phyloP scores from a whole-genome alignment of 2,888 invertebrate genomes.

The Lordiphosa andalusiaca region DNA sequence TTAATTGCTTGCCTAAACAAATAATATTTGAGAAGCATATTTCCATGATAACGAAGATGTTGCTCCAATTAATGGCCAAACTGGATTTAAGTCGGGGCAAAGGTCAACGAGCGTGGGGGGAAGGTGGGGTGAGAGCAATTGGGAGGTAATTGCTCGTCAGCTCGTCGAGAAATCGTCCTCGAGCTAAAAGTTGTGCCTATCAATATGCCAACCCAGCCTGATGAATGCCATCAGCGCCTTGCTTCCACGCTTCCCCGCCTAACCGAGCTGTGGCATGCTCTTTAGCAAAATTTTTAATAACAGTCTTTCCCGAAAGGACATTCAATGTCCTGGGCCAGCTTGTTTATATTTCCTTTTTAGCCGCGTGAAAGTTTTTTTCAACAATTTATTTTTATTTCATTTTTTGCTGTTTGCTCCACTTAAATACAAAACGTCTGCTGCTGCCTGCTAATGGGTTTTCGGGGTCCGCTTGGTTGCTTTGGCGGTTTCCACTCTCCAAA shows the following conservation, averaged over 20 bases:
- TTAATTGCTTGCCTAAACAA: constrained; percentile 73
- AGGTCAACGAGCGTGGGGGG: constrained; percentile 25
- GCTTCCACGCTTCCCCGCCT: constrained; percentile 3
- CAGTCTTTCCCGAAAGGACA: constrained; percentile 36
- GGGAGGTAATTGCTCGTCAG: constrained; percentile 51
- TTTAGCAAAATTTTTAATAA: constrained; percentile 45
- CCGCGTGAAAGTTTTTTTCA: constrained; percentile 27
- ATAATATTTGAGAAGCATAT: constrained; percentile 64
- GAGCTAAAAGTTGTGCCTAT: constrained; percentile 46
- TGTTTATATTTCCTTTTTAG: constrained; percentile 39
- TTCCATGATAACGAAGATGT: constrained; percentile 31
- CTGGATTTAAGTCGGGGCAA: constrained; percentile 32
- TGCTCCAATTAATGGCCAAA: constrained; percentile 58
- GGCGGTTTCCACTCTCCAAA: constrained; percentile 31
- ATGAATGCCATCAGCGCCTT: constrained; percentile 25
- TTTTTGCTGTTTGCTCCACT: constrained; percentile 34
- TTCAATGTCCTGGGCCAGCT: constrained; percentile 37
- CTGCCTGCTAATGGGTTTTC: constrained; percentile 46
- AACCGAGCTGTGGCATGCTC: constrained; percentile 15
- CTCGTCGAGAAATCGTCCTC: constrained; percentile 26
- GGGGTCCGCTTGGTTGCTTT: constrained; percentile 14
- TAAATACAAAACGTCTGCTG: constrained; percentile 41
- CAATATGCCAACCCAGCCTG: constrained; percentile 41
- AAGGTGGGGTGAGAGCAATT: constrained; percentile 38
- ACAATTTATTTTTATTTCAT: constrained; percentile 42